Percentiles rank a stretch among this genome's conserved stretches.
Evolutionary conservation across 1,140 invertebrate genomes (phyloP).

Genomic region (Rhizoglyphus robini): DNA sequence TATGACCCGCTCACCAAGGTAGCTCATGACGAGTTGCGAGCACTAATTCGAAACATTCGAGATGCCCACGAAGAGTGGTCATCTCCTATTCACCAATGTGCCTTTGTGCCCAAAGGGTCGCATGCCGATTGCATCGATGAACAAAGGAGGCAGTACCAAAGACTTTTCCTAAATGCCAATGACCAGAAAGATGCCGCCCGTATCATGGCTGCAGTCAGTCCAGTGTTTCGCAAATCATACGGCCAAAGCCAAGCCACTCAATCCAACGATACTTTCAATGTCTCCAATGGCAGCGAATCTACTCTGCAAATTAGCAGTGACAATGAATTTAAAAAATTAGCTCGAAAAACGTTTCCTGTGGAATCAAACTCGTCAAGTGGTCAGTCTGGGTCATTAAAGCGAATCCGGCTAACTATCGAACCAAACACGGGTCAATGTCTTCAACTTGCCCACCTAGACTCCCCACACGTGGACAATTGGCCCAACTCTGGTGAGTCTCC

Average conservation of each 20-base stretch:
- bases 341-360: no score
- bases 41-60: neutral
- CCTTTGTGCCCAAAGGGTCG: constrained; percentile 4
- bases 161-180: constrained; percentile 3
- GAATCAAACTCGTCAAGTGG: no score
- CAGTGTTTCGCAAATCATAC: neutral
- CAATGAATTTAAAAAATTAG: no score
- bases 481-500: no score
- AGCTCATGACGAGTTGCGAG: constrained; percentile 12
- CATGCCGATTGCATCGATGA: neutral
- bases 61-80: constrained; percentile 17
- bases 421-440: neutral
- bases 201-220: constrained; percentile 8
- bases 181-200: neutral
- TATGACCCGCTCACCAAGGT: constrained; percentile 35
- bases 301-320: no score
- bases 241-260: neutral
- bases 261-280: no score
- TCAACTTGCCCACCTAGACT: neutral
- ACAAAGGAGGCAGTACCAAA: neutral
- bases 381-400: neutral
- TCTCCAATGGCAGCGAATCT: no score
- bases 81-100: constrained; percentile 7
- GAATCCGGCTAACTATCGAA: constrained; percentile 9
- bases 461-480: neutral